Evolutionary conservation across 2,888 invertebrate genomes (phyloP).

Genomic region (Drosophila histrio): DNA sequence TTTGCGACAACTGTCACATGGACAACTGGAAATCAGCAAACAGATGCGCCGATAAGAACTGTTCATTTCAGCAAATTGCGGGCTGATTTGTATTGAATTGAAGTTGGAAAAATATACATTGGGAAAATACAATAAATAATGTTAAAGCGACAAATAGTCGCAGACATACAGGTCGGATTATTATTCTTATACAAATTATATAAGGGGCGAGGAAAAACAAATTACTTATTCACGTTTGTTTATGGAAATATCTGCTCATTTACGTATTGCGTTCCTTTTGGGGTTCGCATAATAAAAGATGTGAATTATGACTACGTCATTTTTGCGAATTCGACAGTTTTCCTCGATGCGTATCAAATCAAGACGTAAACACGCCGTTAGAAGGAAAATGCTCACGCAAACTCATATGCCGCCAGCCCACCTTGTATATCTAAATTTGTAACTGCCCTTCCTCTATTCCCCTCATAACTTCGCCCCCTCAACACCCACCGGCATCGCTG

Average conservation of each 20-base stretch:
- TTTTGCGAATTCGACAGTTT: constrained; percentile 69
- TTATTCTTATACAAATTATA: not conserved
- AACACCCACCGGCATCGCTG: not conserved
- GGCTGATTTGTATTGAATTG: constrained; percentile 27
- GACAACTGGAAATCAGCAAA: constrained; percentile 16
- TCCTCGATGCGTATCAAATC: constrained; percentile 49
- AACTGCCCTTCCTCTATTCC: not conserved
- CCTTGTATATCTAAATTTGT: constrained; percentile 39
- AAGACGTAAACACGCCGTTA: constrained; percentile 34
- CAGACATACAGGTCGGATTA: not conserved
- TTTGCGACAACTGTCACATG: constrained; percentile 23
- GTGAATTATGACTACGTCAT: constrained; percentile 68
- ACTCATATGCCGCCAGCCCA: constrained; percentile 11
- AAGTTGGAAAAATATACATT: constrained; percentile 2
- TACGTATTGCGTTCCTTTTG: not conserved
- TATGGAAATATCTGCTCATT: constrained; percentile 34
- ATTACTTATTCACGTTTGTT: constrained; percentile 47
- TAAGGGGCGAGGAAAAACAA: constrained; percentile 34
- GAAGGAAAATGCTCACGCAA: constrained; percentile 19
- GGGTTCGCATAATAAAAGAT: constrained; percentile 28
- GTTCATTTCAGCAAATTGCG: constrained; percentile 33
- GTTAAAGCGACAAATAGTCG: not conserved
- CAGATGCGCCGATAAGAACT: constrained; percentile 35
- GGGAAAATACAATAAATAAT: constrained; percentile 24
- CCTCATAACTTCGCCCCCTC: not conserved